A percentile compares a stretch with the other conserved stretches of the same genome.
Conservation (phyloP, 2,888 invertebrate genomes). For the Tipula confusa region DNA sequence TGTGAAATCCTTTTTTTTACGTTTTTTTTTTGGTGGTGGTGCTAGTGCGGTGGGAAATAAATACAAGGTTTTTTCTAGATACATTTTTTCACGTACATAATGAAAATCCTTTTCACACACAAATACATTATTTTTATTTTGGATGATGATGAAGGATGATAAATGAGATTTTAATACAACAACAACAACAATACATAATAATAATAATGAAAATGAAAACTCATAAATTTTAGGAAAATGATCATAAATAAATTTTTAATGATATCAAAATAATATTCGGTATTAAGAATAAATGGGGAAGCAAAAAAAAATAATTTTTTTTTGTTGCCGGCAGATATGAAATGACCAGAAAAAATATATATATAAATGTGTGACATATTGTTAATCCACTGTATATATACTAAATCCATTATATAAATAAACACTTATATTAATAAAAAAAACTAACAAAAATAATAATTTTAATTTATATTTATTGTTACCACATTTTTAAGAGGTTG, state of each 20-base stretch:
- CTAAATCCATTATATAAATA: not conserved
- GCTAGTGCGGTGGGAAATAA: constrained; percentile 25
- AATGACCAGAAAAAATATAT: not conserved
- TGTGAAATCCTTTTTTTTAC: not conserved
- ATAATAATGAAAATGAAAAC: constrained; percentile 25
- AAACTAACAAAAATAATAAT: constrained; percentile 4
- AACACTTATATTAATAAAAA: constrained; percentile 8
- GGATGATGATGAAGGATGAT: constrained; percentile 25
- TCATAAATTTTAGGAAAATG: constrained; percentile 25
- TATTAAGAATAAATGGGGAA: constrained; percentile 1
- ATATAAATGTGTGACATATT: not conserved
- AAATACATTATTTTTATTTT: not conserved
- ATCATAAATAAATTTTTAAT: constrained; percentile 25
- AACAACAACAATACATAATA: not conserved
- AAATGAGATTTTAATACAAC: constrained; percentile 3
- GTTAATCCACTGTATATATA: constrained; percentile 6
- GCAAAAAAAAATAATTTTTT: no score
- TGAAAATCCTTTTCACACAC: constrained; percentile 10
- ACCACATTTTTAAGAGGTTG: constrained; percentile 16
- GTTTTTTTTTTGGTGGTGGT: constrained; percentile 7
- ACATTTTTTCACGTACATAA: constrained; percentile 7
- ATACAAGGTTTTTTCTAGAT: not conserved
- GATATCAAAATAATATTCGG: not conserved
- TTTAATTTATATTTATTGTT: constrained; percentile 7
- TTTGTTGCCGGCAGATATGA: not conserved